These are phyloP conservation scores for Mythimna impura DNA, from an alignment of 2,888 invertebrate species.

Conservation along the genomic window DNA sequence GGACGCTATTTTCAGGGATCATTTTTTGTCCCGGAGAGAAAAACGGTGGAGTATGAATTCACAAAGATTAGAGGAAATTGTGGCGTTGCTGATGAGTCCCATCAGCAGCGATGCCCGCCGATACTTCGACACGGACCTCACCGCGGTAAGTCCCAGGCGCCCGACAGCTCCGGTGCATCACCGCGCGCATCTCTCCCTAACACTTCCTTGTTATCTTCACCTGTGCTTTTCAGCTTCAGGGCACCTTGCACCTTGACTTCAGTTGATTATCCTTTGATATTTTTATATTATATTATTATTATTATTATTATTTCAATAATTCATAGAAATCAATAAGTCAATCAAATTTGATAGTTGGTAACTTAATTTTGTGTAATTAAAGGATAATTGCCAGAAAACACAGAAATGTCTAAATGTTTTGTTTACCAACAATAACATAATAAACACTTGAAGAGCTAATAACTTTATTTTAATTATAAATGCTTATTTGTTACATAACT, in stretches of 20 bases:
- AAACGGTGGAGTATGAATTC: constrained; percentile 88
- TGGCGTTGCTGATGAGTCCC: constrained; percentile 86
- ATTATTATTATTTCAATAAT: no score
- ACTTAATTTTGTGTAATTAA: not conserved
- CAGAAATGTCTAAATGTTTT: constrained; percentile 3
- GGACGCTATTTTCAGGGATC: constrained; percentile 82
- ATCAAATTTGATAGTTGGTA: constrained; percentile 2
- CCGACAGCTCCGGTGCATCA: constrained; percentile 28
- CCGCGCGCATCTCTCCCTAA: constrained; percentile 11
- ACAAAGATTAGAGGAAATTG: constrained; percentile 84
- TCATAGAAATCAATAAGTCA: constrained; percentile 19
- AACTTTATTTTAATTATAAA: not conserved
- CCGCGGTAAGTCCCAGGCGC: constrained; percentile 78
- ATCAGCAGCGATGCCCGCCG: constrained; percentile 83
- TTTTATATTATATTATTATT: no score
- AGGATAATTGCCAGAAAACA: not conserved
- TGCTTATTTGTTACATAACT: constrained; percentile 28
- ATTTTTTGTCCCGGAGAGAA: constrained; percentile 76
- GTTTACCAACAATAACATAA: constrained; percentile 26
- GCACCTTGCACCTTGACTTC: not conserved
- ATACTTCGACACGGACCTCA: constrained; percentile 85
- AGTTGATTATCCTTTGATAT: not conserved
- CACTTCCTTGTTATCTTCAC: not conserved
- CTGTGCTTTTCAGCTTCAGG: constrained; percentile 4
- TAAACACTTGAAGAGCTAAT: constrained; percentile 7